Evolutionary conservation across 2,797 vertebrate species (phyloP).

Genomic region (Poeciliopsis presidionis): DNA sequence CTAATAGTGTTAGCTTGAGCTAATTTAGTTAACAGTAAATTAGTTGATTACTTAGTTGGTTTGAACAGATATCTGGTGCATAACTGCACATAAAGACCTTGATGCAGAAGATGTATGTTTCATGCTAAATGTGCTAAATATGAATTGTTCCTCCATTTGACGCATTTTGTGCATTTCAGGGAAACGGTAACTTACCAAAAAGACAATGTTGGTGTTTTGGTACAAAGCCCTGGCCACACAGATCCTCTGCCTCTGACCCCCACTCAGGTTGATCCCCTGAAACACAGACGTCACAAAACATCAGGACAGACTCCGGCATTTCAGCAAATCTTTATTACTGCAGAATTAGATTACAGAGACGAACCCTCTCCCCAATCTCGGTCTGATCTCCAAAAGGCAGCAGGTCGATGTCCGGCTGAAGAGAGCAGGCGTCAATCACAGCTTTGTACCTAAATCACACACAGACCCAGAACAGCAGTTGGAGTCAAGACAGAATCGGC

Average conservation of each 20-base stretch:
- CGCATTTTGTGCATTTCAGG: neutral
- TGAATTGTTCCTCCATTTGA: neutral
- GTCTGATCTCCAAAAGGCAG: slow-evolving; percentile 98
- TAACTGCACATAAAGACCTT: too few species aligned
- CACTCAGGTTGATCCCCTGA: slow-evolving; percentile 98
- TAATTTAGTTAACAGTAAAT: neutral
- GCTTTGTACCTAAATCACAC: slow-evolving; percentile 88
- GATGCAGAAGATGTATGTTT: neutral
- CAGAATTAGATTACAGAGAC: neutral
- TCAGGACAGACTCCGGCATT: neutral
- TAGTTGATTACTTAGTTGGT: neutral
- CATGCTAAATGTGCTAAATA: neutral
- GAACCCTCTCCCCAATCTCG: slow-evolving; percentile 97
- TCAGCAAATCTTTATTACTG: neutral
- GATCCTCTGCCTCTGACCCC: slow-evolving; percentile 96
- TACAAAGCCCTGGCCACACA: slow-evolving; percentile 96
- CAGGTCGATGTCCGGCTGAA: slow-evolving; percentile 97
- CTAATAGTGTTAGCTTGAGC: too few species aligned
- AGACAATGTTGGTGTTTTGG: slow-evolving; percentile 98
- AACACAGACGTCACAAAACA: neutral
- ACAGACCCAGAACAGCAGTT: neutral
- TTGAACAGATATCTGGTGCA: too few species aligned
- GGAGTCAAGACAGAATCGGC: neutral
- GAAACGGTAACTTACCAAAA: slow-evolving; percentile 87
- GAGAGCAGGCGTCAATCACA: slow-evolving; percentile 95